phyloP scores from a whole-genome alignment of 2,113 vertebrate genomes.

The Saimiri boliviensis region DNA sequence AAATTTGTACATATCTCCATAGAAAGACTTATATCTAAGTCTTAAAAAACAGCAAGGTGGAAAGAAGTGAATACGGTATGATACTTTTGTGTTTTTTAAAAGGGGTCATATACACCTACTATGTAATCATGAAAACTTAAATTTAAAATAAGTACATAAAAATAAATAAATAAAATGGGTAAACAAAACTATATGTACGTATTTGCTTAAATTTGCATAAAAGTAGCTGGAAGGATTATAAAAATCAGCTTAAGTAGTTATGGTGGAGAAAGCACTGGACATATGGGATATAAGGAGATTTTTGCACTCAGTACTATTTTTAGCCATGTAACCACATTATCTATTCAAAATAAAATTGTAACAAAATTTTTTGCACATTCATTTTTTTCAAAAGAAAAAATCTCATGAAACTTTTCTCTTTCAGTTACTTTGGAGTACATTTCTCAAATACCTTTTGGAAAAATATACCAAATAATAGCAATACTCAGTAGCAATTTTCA shows the following conservation, averaged over 20 bases:
- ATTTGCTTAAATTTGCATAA: background rate
- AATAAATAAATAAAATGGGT: too few species aligned
- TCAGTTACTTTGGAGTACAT: conserved; percentile 6
- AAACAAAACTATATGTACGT: background rate
- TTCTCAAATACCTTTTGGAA: conserved; percentile 33
- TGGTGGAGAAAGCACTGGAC: background rate
- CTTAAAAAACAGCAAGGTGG: background rate
- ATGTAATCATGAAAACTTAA: too few species aligned
- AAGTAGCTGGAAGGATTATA: background rate
- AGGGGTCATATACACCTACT: background rate
- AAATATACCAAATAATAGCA: background rate
- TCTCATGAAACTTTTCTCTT: background rate
- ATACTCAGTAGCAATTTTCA: conserved; percentile 10
- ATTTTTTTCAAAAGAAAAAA: conserved; percentile 35
- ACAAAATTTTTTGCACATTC: background rate
- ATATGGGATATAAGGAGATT: background rate
- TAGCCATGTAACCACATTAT: conserved; percentile 7
- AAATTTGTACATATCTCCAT: background rate
- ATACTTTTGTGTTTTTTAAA: background rate
- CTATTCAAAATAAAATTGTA: conserved; percentile 47
- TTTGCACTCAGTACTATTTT: background rate
- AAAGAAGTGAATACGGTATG: background rate
- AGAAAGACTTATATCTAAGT: background rate
- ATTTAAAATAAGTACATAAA: too few species aligned
- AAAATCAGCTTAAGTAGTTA: background rate